These are phyloP conservation scores for Blastobasis lacticolella DNA, from an alignment of 2,888 invertebrate species.

Conservation along the genomic window DNA sequence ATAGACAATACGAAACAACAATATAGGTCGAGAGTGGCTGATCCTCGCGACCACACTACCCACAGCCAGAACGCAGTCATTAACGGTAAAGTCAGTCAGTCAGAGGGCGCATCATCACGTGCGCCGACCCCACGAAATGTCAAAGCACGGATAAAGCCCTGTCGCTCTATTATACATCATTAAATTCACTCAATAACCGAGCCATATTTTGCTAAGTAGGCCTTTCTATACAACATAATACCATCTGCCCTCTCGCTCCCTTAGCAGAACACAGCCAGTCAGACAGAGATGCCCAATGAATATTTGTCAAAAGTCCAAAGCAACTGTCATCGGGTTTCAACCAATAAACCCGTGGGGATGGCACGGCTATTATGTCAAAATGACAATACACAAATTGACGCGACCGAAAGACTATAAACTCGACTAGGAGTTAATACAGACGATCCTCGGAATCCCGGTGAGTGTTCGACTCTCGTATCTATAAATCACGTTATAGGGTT, in stretches of 20 bases:
- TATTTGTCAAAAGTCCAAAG: conserved; percentile 50
- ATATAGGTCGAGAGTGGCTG: too few species aligned
- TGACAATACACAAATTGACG: conserved; percentile 73
- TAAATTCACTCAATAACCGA: conserved; percentile 40
- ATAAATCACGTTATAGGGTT: too few species aligned
- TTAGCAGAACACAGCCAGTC: conserved; percentile 8
- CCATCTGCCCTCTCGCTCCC: conserved; percentile 23
- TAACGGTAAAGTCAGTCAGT: too few species aligned
- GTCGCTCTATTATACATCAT: conserved; percentile 57
- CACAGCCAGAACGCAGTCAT: too few species aligned
- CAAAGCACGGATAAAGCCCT: too few species aligned
- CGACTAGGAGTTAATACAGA: conserved; percentile 54
- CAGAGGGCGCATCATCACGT: too few species aligned
- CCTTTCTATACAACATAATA: conserved; percentile 39
- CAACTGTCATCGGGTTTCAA: conserved; percentile 65
- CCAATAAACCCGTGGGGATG: conserved; percentile 68
- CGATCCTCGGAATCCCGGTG: conserved; percentile 8
- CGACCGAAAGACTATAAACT: conserved; percentile 68
- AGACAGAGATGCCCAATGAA: conserved; percentile 29
- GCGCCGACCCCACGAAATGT: too few species aligned
- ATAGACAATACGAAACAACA: too few species aligned
- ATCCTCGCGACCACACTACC: too few species aligned
- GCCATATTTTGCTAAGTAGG: conserved; percentile 45
- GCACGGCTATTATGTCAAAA: conserved; percentile 68
- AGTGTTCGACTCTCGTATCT: too few species aligned